Evolutionary conservation across 2,888 invertebrate species (phyloP).

Genomic region (Scaptomyza cyrtandrae): DNA sequence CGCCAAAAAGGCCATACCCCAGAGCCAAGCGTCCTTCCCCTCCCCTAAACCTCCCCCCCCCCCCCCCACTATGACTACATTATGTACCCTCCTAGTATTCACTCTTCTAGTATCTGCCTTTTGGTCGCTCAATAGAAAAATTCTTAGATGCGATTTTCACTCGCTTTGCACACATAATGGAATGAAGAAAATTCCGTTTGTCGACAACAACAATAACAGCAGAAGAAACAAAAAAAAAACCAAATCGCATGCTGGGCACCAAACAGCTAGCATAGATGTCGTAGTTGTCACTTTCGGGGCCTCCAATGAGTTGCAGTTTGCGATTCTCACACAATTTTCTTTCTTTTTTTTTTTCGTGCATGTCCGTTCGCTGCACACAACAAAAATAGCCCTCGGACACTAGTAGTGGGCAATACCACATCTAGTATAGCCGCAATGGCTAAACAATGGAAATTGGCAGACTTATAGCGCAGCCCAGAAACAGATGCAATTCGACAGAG

Average conservation of each 20-base stretch:
- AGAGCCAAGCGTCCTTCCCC: slow-evolving; percentile 53
- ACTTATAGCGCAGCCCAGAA: slow-evolving; percentile 73
- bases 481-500: slow-evolving; percentile 61
- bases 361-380: slow-evolving; percentile 63
- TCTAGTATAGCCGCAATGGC: slow-evolving; percentile 51
- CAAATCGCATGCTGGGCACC: slow-evolving; percentile 70
- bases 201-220: slow-evolving; percentile 59
- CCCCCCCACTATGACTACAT: neutral
- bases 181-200: slow-evolving; percentile 84
- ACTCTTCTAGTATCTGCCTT: slow-evolving; percentile 26
- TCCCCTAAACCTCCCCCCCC: neutral
- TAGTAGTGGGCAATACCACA: slow-evolving; percentile 63
- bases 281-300: slow-evolving; percentile 73
- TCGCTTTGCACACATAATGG: slow-evolving; percentile 82
- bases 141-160: slow-evolving; percentile 76
- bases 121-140: slow-evolving; percentile 74
- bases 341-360: slow-evolving; percentile 32
- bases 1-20: slow-evolving; percentile 73
- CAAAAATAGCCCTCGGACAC: slow-evolving; percentile 84
- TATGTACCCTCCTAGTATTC: slow-evolving; percentile 33
- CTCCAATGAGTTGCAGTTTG: slow-evolving; percentile 76
- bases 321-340: slow-evolving; percentile 66
- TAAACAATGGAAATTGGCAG: slow-evolving; percentile 78
- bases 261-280: slow-evolving; percentile 61
- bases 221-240: slow-evolving; percentile 22